These are phyloP conservation scores for Monopterus albus DNA, from an alignment of 2,113 vertebrate species.

Conservation along the genomic window DNA sequence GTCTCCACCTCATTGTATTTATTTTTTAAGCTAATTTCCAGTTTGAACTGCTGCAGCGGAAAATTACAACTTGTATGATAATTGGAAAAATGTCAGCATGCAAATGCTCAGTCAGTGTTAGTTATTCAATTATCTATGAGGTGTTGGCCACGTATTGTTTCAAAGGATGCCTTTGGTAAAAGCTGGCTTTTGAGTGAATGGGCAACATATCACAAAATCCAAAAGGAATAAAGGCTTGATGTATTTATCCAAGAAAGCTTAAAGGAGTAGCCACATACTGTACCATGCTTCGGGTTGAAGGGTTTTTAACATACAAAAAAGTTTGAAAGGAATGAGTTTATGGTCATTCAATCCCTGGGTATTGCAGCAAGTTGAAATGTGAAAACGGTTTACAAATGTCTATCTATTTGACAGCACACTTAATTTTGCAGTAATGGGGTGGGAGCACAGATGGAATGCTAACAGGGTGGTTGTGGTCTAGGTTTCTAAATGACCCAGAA, in stretches of 20 bases:
- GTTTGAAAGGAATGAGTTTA: too few relatives aligned
- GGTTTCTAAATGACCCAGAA: too few relatives aligned
- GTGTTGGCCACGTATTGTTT: slow-evolving; percentile 23
- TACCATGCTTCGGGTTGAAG: background rate
- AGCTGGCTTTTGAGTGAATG: slow-evolving; percentile 30
- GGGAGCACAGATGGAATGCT: too few relatives aligned
- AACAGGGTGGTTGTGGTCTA: too few relatives aligned
- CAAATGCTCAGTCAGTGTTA: slow-evolving; percentile 41
- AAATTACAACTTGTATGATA: slow-evolving; percentile 69
- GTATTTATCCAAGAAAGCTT: background rate
- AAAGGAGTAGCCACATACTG: background rate
- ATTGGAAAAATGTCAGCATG: slow-evolving; percentile 71
- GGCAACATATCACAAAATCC: slow-evolving; percentile 34
- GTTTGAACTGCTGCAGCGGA: slow-evolving; percentile 47
- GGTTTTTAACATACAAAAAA: too few relatives aligned
- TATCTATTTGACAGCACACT: too few relatives aligned
- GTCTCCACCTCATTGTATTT: slow-evolving; percentile 7
- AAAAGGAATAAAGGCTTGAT: slow-evolving; percentile 27
- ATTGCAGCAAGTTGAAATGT: too few relatives aligned
- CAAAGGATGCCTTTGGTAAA: slow-evolving; percentile 31
- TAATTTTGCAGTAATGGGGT: too few relatives aligned
- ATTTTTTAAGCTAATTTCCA: slow-evolving; percentile 71
- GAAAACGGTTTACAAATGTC: too few relatives aligned
- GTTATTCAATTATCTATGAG: slow-evolving; percentile 58
- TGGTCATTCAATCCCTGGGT: too few relatives aligned